phyloP scores from a whole-genome alignment of 2,888 invertebrate genomes.

The Philereme vetulata region DNA sequence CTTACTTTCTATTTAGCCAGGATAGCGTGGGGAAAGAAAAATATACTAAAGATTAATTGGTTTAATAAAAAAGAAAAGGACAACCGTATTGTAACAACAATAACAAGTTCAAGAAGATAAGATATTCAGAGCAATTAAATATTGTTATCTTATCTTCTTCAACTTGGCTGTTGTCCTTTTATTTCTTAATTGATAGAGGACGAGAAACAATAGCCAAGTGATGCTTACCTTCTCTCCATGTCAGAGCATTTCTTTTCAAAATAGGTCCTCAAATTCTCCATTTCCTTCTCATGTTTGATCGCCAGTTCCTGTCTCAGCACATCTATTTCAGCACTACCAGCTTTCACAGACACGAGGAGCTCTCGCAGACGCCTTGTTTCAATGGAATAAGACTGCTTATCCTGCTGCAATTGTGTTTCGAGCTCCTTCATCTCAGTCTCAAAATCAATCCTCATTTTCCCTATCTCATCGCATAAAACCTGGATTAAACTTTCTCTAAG shows the following conservation, averaged over 20 bases:
- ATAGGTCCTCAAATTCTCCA: constrained; percentile 91
- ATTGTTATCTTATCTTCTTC: too few species aligned
- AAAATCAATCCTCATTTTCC: constrained; percentile 70
- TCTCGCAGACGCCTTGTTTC: constrained; percentile 83
- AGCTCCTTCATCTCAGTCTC: constrained; percentile 70
- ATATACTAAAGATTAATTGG: neutral
- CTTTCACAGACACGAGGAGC: constrained; percentile 82
- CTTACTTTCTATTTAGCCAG: constrained; percentile 60
- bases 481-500: constrained; percentile 83
- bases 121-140: too few species aligned
- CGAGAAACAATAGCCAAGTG: too few species aligned
- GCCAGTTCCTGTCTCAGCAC: constrained; percentile 85
- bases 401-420: constrained; percentile 78
- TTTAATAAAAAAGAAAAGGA: constrained; percentile 15
- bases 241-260: constrained; percentile 92
- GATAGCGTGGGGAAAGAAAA: constrained; percentile 50
- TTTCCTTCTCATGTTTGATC: constrained; percentile 87
- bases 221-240: constrained; percentile 88
- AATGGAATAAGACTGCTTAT: constrained; percentile 80
- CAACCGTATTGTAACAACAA: too few species aligned
- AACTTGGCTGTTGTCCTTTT: too few species aligned
- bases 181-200: too few species aligned
- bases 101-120: too few species aligned
- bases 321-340: constrained; percentile 82
- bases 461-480: constrained; percentile 80